Evolutionary conservation across 53 echinoderm and acorn worm species (phyloP).

Genomic region (Apostichopus leukothele): DNA sequence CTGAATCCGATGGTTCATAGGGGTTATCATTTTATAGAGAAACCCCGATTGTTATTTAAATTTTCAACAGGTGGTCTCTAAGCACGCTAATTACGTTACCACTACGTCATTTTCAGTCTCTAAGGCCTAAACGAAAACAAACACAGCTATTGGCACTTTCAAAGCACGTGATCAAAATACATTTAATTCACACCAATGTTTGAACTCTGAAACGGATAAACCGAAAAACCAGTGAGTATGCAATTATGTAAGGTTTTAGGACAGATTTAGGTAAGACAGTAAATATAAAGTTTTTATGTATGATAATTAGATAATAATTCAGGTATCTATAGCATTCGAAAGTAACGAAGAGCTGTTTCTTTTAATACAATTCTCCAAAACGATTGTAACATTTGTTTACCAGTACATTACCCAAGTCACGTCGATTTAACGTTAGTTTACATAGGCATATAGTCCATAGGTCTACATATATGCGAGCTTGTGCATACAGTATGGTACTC

Average conservation of each 20-base stretch:
- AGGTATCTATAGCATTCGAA: not conserved
- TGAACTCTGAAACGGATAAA: conserved; percentile 12
- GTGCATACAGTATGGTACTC: no score
- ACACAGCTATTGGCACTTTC: conserved; percentile 15
- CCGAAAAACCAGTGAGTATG: not conserved
- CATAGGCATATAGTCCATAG: no score
- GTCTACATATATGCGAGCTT: no score
- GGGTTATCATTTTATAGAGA: not conserved
- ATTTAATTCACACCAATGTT: conserved; percentile 38
- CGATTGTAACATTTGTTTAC: no score
- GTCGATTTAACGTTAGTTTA: no score
- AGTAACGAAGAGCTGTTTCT: no score
- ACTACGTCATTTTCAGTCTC: conserved; percentile 41
- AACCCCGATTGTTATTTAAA: not conserved
- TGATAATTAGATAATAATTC: not conserved
- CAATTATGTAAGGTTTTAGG: not conserved
- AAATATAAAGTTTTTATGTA: not conserved
- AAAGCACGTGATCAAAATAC: conserved; percentile 23
- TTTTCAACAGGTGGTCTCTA: conserved; percentile 36
- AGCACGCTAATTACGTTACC: conserved; percentile 44
- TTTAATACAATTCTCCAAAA: no score
- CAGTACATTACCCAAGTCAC: no score
- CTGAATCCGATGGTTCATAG: no score
- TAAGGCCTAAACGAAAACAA: conserved; percentile 22
- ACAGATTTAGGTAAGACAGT: not conserved